These are phyloP conservation scores for Heliconius ethilla DNA, from an alignment of 2,888 invertebrate species.

Conservation along the genomic window DNA sequence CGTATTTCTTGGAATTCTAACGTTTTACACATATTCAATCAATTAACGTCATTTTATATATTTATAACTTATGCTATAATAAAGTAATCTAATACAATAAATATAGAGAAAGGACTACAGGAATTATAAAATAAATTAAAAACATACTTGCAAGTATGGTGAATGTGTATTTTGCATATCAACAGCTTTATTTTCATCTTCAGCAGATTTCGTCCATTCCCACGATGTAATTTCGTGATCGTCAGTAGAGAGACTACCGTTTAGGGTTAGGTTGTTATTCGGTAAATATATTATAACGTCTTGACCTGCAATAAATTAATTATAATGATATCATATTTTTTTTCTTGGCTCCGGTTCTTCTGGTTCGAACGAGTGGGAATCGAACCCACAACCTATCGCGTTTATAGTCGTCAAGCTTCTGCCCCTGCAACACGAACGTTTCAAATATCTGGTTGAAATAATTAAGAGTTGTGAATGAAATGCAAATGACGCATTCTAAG, in stretches of 20 bases:
- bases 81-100: neutral
- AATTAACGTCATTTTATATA: too few species aligned
- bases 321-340: neutral
- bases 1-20: neutral
- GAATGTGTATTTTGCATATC: conserved; percentile 98
- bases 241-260: conserved; percentile 95
- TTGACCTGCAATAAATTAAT: conserved; percentile 80
- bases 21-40: neutral
- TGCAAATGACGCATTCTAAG: too few species aligned
- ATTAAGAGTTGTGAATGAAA: too few species aligned
- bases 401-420: too few species aligned
- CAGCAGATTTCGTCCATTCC: conserved; percentile 97
- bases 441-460: too few species aligned
- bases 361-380: too few species aligned
- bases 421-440: too few species aligned
- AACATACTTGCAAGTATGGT: conserved; percentile 86
- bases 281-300: conserved; percentile 95
- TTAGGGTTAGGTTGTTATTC: conserved; percentile 91
- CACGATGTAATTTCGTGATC: conserved; percentile 96
- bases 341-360: too few species aligned
- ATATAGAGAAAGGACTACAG: neutral
- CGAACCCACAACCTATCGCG: too few species aligned
- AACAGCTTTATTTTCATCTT: conserved; percentile 93
- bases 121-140: neutral
- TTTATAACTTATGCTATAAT: neutral